Conservation (phyloP, 2,113 vertebrate species). For the Dunckerocampus dactyliophorus region DNA sequence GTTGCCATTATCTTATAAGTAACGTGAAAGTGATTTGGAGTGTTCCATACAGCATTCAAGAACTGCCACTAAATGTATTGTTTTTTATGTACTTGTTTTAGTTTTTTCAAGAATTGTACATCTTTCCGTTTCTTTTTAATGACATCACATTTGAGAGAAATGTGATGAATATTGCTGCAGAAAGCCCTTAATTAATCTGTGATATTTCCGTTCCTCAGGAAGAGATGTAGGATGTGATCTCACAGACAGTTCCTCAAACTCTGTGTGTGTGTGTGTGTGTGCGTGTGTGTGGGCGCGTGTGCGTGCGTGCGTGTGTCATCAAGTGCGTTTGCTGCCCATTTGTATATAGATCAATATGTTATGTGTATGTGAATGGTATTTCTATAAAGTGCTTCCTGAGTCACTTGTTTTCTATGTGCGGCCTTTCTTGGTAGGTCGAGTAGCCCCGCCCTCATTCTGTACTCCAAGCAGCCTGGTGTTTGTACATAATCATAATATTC, state of each 20-base stretch:
- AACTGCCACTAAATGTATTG: too few relatives aligned
- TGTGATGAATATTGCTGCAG: neutral
- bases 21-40: too few relatives aligned
- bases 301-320: neutral
- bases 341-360: slow-evolving; percentile 26
- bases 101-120: too few relatives aligned
- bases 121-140: too few relatives aligned
- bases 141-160: too few relatives aligned
- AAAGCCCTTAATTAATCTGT: neutral
- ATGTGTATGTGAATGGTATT: slow-evolving; percentile 36
- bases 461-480: slow-evolving; percentile 43
- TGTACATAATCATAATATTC: slow-evolving; percentile 58
- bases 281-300: slow-evolving; percentile 8
- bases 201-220: slow-evolving; percentile 60
- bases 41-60: too few relatives aligned
- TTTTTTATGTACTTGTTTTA: too few relatives aligned
- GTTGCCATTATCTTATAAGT: too few relatives aligned
- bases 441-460: slow-evolving; percentile 51
- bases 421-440: slow-evolving; percentile 48
- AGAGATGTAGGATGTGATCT: slow-evolving; percentile 52
- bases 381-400: slow-evolving; percentile 66
- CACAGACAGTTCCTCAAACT: slow-evolving; percentile 38
- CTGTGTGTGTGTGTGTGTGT: slow-evolving; percentile 11
- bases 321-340: slow-evolving; percentile 9
- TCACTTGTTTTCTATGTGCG: slow-evolving; percentile 49